Evolutionary conservation across 2,888 invertebrate genomes (phyloP), one percentile per base, ranked within the genome.

Genomic region (Eristalis pertinax): DNA sequence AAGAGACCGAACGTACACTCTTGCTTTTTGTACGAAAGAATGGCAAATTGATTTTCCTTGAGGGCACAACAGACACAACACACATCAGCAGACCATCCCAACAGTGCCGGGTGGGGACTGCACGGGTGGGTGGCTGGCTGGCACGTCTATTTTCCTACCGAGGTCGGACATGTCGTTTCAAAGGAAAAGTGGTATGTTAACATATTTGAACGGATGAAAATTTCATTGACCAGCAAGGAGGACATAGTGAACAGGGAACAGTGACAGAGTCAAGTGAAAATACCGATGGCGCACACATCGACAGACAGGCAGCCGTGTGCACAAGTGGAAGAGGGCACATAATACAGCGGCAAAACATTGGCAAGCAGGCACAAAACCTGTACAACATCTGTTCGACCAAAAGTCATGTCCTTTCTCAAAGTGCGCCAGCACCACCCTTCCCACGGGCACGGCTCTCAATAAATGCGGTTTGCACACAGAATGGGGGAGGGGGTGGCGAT

Each of bases 161-260:
- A 26, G 19, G 29, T 38, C 43, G 67, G 35, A 68, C 56, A 70
- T 82, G 82, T 70, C 65, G 70, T 82, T 70, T 65, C 32, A 50
- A 82, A 72, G 56, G 75, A 68, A 76, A 70, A 82, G 75, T 75
- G 74, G 81, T 67, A 76, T 82, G 82, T 82, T 82, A 72, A 82
- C 82, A 82, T 82, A 76, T 76, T 72, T 76, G 65, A 76, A 43
- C 60, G 82, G 60, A 65, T 82, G 62, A 64, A 82, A 76, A 76
- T 82, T 82, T 82, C 76, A 82, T 82, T 72, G 82, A 76, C 76
- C 76, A 82, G 65, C 68, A 72, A 50, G 63, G 73, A 60, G 35
- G 43, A 73, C 72, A 65, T n/a, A n/a, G n/a, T n/a, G n/a, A n/a
- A n/a, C n/a, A n/a, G n/a, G n/a, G n/a, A n/a, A n/a, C 22, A 68